Evolutionary conservation across 1,140 invertebrate genomes (phyloP), one percentile per base, ranked within the genome.

Genomic region (Myzus persicae): DNA sequence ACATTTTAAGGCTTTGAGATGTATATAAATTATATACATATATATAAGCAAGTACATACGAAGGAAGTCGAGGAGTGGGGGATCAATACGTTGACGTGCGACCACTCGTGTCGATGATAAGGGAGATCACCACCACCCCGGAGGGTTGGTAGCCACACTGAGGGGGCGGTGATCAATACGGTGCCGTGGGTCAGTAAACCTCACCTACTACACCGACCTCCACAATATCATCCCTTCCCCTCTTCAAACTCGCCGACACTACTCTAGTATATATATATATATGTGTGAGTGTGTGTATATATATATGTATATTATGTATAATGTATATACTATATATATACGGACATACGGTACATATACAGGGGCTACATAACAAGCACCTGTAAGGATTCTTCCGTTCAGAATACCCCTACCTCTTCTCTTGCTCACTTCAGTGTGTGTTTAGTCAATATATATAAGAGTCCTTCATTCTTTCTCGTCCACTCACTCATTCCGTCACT

Each of bases 121-220:
- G 91, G 91, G 91, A 93, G 91, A 93, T 93, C 91, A 93, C 91
- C 81, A 82, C 91, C 91, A 85, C 91, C 91, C 81, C 81, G 44
- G 11, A 84, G 91, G 81, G 91, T 54, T 82, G 91, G 91, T 84
- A 48, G 91, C 46, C 76, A 51, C 91, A 51, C 91, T 85, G 91
- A 93, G 81, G 91, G 91, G 91, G 91, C 91, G 91, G 91, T 93
- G 91, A 93, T 93, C 91, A 93, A 93, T 93, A 93, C 91, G 91
- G 81, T 93, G 91, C 81, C 91, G 91, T 93, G 91, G 91, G 91
- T 93, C 91, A 93, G 91, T 93, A 93, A 93, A 93, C 91, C 91
- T 93, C 42, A 48, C 46, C 91, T 85, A 38, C 81, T 81, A 9
- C n/a, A 36, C 48, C 67, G 26, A 82, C 40, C n/a, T 36, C 44